Percentiles rank a stretch among this genome's conserved stretches.
These are phyloP conservation scores for Rhineura floridana DNA, from an alignment of 2,113 vertebrate genomes.

Conservation along the genomic window DNA sequence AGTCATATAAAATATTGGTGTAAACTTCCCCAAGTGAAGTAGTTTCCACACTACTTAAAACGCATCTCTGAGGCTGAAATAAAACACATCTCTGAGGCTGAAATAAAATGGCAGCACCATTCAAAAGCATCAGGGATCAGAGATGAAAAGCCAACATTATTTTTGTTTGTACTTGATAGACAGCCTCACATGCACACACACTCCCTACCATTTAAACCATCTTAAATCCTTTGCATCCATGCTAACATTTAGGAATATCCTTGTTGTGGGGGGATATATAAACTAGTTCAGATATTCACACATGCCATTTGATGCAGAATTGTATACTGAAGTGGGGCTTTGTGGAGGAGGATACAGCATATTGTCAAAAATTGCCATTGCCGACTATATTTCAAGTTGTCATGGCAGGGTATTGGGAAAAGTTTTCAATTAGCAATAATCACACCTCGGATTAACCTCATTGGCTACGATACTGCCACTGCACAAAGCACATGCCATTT, in stretches of 20 bases:
- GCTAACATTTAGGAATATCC: not conserved
- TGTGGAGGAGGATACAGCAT: too few species aligned
- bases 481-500: too few species aligned
- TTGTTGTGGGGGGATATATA: not conserved
- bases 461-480: conserved; percentile 88
- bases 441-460: conserved; percentile 85
- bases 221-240: not conserved
- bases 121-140: conserved; percentile 40
- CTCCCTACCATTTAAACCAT: conserved; percentile 5
- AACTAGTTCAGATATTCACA: not conserved
- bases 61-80: conserved; percentile 14
- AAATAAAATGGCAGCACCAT: not conserved
- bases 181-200: not conserved
- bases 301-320: not conserved
- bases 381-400: conserved; percentile 86
- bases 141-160: not conserved
- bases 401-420: conserved; percentile 87
- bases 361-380: conserved; percentile 86
- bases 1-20: conserved; percentile 4
- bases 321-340: too few species aligned
- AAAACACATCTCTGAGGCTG: conserved; percentile 20
- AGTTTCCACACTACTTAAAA: conserved; percentile 26
- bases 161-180: conserved; percentile 32
- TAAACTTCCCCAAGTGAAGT: conserved; percentile 23
- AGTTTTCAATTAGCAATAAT: conserved; percentile 88